Percentiles rank a stretch among this genome's conserved stretches.
phyloP scores from a whole-genome alignment of 2,888 invertebrate genomes.

The Camponotus fellah region DNA sequence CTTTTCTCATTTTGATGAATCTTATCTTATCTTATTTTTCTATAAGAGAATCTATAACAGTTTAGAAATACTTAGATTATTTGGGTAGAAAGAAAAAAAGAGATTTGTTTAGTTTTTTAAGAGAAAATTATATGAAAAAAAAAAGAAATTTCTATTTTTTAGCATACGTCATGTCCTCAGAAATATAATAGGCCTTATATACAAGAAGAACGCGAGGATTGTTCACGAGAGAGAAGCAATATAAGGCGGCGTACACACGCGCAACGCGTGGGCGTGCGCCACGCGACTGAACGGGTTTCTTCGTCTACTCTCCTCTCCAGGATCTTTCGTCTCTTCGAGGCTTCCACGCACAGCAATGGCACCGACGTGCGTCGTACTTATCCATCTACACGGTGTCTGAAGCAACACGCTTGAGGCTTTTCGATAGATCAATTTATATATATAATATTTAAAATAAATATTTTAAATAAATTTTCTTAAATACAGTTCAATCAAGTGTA shows the following conservation, averaged over 20 bases:
- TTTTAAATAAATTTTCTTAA: neutral
- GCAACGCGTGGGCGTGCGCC: slow-evolving; percentile 84
- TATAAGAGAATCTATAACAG: neutral
- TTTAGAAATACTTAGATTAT: neutral
- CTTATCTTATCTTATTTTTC: neutral
- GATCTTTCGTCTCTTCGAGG: slow-evolving; percentile 69
- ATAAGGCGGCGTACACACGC: slow-evolving; percentile 69
- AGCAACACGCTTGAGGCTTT: neutral
- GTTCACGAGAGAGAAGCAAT: slow-evolving; percentile 43
- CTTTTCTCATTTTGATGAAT: neutral
- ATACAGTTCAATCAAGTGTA: neutral
- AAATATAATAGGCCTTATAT: neutral
- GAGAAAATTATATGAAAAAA: neutral
- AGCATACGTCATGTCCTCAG: neutral
- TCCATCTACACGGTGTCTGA: slow-evolving; percentile 32
- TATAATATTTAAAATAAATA: neutral
- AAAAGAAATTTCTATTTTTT: neutral
- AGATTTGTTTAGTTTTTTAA: neutral
- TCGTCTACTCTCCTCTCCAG: slow-evolving; percentile 60
- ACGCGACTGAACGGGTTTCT: slow-evolving; percentile 85
- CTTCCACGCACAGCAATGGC: slow-evolving; percentile 65
- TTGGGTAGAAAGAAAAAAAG: neutral
- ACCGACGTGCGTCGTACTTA: slow-evolving; percentile 56
- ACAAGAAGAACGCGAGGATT: slow-evolving; percentile 52
- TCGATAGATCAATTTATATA: neutral